These are phyloP conservation scores for Lamellibrachia luymesi DNA, from an alignment of 1,140 invertebrate genomes.

Conservation along the genomic window DNA sequence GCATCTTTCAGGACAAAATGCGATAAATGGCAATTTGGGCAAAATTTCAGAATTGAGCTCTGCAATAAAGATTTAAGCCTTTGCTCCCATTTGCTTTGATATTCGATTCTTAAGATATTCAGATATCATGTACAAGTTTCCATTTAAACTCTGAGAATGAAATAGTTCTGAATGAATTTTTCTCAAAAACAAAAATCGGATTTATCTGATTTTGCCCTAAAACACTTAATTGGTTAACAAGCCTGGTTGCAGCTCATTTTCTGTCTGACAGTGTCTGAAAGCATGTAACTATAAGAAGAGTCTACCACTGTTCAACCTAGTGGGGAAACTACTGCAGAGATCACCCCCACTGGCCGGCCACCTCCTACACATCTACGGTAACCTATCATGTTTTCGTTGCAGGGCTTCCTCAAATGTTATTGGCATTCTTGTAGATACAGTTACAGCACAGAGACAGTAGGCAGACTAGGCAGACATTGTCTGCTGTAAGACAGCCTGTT, in stretches of 20 bases:
- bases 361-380: neutral
- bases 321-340: neutral
- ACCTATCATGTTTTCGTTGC: neutral
- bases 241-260: neutral
- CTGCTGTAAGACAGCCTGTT: neutral
- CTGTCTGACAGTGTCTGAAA: neutral
- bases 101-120: no score
- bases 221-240: neutral
- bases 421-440: neutral
- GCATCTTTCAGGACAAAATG: no score
- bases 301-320: neutral
- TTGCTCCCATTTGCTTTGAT: no score
- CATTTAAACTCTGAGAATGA: no score
- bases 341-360: neutral
- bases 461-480: neutral
- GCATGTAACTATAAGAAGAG: neutral
- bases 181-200: no score
- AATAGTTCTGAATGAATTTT: no score
- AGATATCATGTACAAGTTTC: no score
- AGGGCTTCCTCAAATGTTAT: neutral
- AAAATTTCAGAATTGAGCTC: no score
- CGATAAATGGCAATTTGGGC: no score
- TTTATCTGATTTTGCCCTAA: no score
- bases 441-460: neutral
- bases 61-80: no score